Conservation (phyloP, 2,113 vertebrate species). For the Manacus vitellinus region DNA sequence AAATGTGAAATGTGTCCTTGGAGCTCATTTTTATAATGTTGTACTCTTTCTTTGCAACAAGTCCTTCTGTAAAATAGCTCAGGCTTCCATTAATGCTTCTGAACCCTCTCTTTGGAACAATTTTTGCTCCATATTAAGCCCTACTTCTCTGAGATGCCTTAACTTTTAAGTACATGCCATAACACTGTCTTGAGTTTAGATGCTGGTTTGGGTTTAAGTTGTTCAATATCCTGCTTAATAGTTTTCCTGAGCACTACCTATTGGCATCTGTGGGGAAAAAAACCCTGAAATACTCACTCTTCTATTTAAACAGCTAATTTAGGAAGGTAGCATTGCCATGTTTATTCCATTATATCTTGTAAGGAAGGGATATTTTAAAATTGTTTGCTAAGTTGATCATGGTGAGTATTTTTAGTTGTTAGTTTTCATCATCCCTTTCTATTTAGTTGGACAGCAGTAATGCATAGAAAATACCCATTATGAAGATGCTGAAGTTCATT, state of each 20-base stretch:
- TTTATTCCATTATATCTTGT: background rate
- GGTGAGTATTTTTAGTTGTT: background rate
- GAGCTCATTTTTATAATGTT: background rate
- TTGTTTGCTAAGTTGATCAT: background rate
- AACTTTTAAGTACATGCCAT: background rate
- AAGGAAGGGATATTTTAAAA: background rate
- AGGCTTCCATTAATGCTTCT: background rate
- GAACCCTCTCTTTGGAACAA: background rate
- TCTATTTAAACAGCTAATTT: background rate
- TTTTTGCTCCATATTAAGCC: background rate
- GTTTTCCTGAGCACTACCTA: background rate
- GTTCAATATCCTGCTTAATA: background rate
- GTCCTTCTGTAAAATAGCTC: background rate
- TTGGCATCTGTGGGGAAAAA: background rate
- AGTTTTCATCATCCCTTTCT: background rate
- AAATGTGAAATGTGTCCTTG: slow-evolving; percentile 30
- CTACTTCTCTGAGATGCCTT: background rate
- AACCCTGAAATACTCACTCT: background rate
- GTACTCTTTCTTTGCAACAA: background rate
- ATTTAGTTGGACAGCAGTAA: background rate
- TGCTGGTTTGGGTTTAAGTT: background rate
- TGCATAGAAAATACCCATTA: fast-evolving
- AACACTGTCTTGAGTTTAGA: background rate
- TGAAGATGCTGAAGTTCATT: background rate
- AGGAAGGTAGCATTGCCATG: background rate